Percentiles rank a stretch among this genome's conserved stretches.
Conservation (phyloP, 2,113 vertebrate genomes). For the Lynx canadensis region DNA sequence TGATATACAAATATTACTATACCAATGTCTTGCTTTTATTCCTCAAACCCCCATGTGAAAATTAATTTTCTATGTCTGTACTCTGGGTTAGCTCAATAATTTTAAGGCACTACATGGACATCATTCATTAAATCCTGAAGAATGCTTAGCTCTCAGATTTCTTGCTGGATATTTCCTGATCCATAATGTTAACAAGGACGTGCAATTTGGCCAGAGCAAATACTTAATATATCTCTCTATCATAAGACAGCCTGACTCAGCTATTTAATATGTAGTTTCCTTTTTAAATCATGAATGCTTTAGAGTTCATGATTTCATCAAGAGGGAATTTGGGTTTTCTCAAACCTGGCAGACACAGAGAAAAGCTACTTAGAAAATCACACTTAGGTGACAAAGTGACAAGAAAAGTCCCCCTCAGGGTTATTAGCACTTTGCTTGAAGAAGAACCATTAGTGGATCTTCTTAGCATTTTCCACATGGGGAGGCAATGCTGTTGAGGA, state of each 20-base stretch:
- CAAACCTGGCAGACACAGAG: neutral
- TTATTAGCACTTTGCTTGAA: conserved; percentile 37
- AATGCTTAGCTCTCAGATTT: neutral
- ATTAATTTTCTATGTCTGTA: neutral
- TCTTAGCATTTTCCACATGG: neutral
- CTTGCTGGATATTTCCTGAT: neutral
- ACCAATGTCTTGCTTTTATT: neutral
- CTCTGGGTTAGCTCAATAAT: neutral
- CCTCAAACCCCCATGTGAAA: neutral
- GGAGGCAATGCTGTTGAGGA: neutral
- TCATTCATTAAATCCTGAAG: neutral
- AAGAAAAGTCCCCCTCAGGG: neutral
- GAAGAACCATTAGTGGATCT: neutral
- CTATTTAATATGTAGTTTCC: neutral
- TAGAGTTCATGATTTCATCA: neutral
- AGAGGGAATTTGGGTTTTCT: neutral
- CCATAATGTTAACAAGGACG: neutral
- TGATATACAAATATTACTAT: neutral
- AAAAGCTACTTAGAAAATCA: conserved; percentile 50
- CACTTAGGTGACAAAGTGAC: neutral
- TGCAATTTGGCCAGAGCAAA: neutral
- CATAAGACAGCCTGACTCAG: neutral
- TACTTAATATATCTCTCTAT: neutral
- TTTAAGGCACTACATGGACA: neutral
- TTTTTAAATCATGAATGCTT: conserved; percentile 1